Evolutionary conservation across 2,113 vertebrate genomes (phyloP).

Genomic region (Vidua chalybeata): DNA sequence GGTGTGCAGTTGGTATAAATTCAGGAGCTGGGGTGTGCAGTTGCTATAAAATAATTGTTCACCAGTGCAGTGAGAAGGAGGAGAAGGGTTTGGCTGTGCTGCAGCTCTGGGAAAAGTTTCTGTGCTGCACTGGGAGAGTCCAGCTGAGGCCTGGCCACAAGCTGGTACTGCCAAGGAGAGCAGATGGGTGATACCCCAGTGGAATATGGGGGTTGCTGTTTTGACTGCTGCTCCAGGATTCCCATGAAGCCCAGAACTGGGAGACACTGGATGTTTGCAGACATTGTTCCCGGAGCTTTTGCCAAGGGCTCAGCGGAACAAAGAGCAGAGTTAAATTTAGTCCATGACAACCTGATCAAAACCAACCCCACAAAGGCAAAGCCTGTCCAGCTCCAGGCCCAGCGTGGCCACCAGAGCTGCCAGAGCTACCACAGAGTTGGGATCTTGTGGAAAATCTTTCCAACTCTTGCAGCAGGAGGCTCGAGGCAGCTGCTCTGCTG

Average conservation of each 20-base stretch:
- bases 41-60: neutral
- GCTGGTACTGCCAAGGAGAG: neutral
- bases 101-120: neutral
- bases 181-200: neutral
- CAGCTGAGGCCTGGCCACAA: neutral
- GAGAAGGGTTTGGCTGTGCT: neutral
- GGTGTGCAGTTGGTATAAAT: neutral
- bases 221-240: neutral
- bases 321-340: slow-evolving; percentile 53
- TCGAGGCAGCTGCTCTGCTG: neutral
- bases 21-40: neutral
- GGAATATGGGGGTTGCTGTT: neutral
- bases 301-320: slow-evolving; percentile 11
- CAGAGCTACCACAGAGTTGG: slow-evolving; percentile 42
- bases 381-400: neutral
- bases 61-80: neutral
- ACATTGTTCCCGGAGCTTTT: neutral
- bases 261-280: neutral
- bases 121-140: neutral
- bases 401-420: neutral
- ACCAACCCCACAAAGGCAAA: neutral
- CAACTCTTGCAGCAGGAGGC: neutral
- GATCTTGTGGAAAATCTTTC: neutral
- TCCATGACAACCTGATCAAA: slow-evolving; percentile 14
- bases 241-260: neutral